Evolutionary conservation across 1,140 invertebrate genomes (phyloP).

Genomic region (Drosophila elegans): DNA sequence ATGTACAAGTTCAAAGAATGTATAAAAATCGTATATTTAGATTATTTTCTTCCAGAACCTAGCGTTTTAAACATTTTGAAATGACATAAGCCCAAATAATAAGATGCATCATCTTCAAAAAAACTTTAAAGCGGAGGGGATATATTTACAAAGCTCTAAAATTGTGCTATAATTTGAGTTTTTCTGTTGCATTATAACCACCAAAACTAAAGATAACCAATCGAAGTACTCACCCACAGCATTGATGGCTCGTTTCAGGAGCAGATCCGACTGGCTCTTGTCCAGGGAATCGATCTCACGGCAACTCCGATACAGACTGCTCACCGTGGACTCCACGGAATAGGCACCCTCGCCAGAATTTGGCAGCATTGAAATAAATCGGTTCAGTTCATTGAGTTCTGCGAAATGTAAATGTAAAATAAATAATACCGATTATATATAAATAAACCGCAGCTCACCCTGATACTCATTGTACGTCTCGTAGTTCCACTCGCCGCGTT

Average conservation of each 20-base stretch:
- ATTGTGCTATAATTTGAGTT: too few relatives aligned
- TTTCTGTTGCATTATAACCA: too few relatives aligned
- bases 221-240: constrained; percentile 67
- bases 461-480: constrained; percentile 84
- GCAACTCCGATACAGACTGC: constrained; percentile 75
- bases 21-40: neutral
- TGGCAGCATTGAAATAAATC: constrained; percentile 83
- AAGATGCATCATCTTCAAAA: neutral
- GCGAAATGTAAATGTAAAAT: neutral
- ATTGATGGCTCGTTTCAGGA: constrained; percentile 74
- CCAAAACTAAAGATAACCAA: neutral
- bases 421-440: neutral
- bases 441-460: constrained; percentile 49
- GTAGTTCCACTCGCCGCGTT: constrained; percentile 83
- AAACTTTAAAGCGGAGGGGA: neutral
- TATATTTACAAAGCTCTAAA: neutral
- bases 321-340: constrained; percentile 76
- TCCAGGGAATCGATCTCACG: constrained; percentile 78
- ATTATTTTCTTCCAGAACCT: neutral
- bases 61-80: too few relatives aligned
- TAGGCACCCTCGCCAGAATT: constrained; percentile 63
- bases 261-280: constrained; percentile 78
- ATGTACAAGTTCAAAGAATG: neutral
- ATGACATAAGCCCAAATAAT: too few relatives aligned
- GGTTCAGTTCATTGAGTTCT: constrained; percentile 83